Evolutionary conservation across 2,888 invertebrate species (phyloP), one percentile per base, ranked within the genome.

Genomic region (Rhagium mordax): DNA sequence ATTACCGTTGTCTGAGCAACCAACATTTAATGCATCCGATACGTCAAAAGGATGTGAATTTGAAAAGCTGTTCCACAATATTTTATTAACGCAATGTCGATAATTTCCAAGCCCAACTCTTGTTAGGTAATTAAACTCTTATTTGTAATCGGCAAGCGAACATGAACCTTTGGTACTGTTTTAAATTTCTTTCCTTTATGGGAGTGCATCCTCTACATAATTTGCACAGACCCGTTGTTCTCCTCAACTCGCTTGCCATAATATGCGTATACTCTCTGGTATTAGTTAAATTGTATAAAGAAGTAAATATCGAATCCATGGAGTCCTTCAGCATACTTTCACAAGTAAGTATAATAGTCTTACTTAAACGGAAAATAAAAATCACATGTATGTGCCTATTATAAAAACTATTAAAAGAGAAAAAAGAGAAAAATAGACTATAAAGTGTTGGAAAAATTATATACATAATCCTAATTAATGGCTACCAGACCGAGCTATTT

Each of bases 321-420:
- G 77, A 77, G 51, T 77, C 77, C n/a, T n/a, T n/a, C n/a, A n/a
- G n/a, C n/a, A n/a, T n/a, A 6, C 24, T 24, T 24, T 24, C 3
- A 4, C 24, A 24, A 24, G 77, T 77, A 18, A 57, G 71, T 71
- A 51, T 51, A 10, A 16, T 5, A 16, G 51, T 8, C 4, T 18
- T 8, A 20, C 18, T 2, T 10, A 51, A 16, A 10, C 24, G 1
- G 15, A 7, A n/a, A n/a, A n/a, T n/a, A n/a, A 47, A 51, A 16
- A 15, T 3, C 2, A 8, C 15, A 51, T 8, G 3, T 53, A 2
- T 13, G 5, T 7, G n/a, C n/a, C n/a, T n/a, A n/a, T n/a, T n/a
- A n/a, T n/a, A n/a, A n/a, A n/a, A n/a, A n/a, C n/a, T n/a, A n/a
- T n/a, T n/a, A n/a, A n/a, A n/a, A n/a, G n/a, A n/a, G n/a, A n/a